A percentile compares a stretch with the other conserved stretches of the same genome.
Conservation (phyloP, 2,888 invertebrate genomes). For the Pollenia angustigena region DNA sequence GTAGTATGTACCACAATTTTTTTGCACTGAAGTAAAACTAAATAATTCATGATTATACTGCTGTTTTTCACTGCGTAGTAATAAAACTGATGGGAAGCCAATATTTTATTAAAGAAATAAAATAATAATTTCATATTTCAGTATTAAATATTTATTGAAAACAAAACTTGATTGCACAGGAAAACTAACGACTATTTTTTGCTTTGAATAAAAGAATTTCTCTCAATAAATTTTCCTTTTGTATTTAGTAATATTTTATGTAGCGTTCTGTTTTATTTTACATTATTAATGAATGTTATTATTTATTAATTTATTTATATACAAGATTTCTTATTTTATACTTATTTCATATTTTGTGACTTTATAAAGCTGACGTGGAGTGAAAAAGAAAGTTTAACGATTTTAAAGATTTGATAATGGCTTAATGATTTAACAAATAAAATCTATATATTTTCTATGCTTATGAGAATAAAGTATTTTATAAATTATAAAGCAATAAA, state of each 20-base stretch:
- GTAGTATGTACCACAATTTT: neutral
- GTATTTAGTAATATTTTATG: conserved; percentile 8
- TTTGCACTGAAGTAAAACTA: neutral
- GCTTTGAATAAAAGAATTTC: neutral
- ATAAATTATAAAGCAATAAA: no score
- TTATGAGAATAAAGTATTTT: no score
- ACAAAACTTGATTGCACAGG: conserved; percentile 21
- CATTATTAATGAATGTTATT: conserved; percentile 24
- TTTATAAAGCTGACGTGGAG: conserved; percentile 21
- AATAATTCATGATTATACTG: conserved; percentile 5
- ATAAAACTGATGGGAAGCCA: neutral
- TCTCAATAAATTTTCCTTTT: conserved; percentile 17
- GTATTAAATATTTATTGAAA: conserved; percentile 44
- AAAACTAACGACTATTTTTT: neutral
- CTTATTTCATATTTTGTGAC: neutral
- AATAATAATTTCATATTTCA: neutral
- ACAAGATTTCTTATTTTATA: conserved; percentile 15
- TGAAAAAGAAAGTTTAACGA: neutral
- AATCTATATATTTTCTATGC: no score
- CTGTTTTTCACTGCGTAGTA: neutral
- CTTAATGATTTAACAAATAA: no score
- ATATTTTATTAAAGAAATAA: neutral
- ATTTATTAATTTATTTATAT: conserved; percentile 20
- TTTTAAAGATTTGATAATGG: no score
- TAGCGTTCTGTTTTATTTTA: conserved; percentile 20